Evolutionary conservation across 2,888 invertebrate species (phyloP), one percentile per base, ranked within the genome.

Genomic region (Teleiodes luculella): DNA sequence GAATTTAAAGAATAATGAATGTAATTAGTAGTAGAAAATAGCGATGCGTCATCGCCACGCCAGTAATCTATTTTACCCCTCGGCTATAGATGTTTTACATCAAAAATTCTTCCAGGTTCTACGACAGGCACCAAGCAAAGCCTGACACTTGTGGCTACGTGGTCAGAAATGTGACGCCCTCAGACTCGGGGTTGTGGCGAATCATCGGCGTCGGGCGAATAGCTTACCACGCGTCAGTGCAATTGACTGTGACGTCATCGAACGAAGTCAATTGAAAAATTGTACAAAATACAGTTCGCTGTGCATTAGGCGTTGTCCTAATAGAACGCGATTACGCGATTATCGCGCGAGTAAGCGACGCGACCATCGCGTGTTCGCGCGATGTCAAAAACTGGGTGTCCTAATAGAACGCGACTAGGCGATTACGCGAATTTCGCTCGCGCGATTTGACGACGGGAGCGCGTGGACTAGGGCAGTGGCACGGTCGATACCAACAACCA

Each of bases 191-290:
- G 0, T 0, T 54, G 0, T 88, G 87, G 87, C 66, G n/a, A 1
- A 76, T 88, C 2, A 60, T 70, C 0, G 88, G 73, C 0, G 74
- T 86, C 0, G 86, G 86, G 0, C 72, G 61, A 18, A 78, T 87
- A 3, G 70, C 80, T 0, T 83, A 81, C 16, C 59, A 65, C 54
- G 74, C 74, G 0, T 65, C 11, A 2, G 8, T 46, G 31, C 13
- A 46, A 13, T 3, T 46, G 11, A 46, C 31, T 1, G 39, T 39
- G 10, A 24, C 24, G 24, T 3, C 24, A 24, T 24, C 24, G 6
- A 3, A 35, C 35, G 3, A 3, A 10, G n/a, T 8, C 35, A 3
- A n/a, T 5, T 6, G 35, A 35, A 35, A 10, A 3, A 35, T n/a
- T 3, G 35, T n/a, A n/a, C n/a, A n/a, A n/a, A n/a, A n/a, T n/a